Base-by-base conservation (phyloP, 2,797 vertebrate genomes). In the Sebastolobus altivelis region DNA sequence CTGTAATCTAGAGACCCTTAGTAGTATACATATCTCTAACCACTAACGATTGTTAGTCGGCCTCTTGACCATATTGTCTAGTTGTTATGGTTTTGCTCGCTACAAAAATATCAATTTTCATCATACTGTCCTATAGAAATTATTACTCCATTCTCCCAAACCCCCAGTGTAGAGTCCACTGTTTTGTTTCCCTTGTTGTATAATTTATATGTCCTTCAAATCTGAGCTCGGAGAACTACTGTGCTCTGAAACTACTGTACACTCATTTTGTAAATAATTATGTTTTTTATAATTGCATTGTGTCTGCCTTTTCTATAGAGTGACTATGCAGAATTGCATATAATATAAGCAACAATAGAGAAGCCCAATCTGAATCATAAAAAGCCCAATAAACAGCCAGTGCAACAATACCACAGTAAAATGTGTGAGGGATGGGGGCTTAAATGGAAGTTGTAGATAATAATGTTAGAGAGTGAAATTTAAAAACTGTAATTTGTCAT, bases 361-460 rank as follows among this genome's bases (percentile, higher is more conserved):
- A 55, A 70, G 38, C 13, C 12, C 29, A 58, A 11, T 71, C 46
- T 65, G 31, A 81, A 40, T 74, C 14, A 55, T 22, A 87, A 61
- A n/a, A 65, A 35, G n/a, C 5, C 35, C 61, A 20, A 59, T 75
- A 52, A 67, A 27, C 25, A 74, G 62, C 65, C 38, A 46, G 27
- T 25, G 8, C 25, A 77, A 37, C 27, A 75, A 66, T 60, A 40
- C 61, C 69, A 8, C 7, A 55, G 27, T 59, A 18, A 61, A 54
- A n/a, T 80, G 25, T 55, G 40, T 40, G 18, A 66, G 54, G 56
- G 18, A 43, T 29, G 5, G 12, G 31, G 58, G 29, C 43, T 77
- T n/a, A 52, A 72, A 67, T n/a, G 9, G 2, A 70, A 61, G 5
- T 10, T 75, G 16, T 29, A 18, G 1, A 16, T 62, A 43, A 60